Percentiles rank a stretch among this genome's conserved stretches.
phyloP scores from a whole-genome alignment of 2,797 vertebrate species.

The Diplodus puntazzo region DNA sequence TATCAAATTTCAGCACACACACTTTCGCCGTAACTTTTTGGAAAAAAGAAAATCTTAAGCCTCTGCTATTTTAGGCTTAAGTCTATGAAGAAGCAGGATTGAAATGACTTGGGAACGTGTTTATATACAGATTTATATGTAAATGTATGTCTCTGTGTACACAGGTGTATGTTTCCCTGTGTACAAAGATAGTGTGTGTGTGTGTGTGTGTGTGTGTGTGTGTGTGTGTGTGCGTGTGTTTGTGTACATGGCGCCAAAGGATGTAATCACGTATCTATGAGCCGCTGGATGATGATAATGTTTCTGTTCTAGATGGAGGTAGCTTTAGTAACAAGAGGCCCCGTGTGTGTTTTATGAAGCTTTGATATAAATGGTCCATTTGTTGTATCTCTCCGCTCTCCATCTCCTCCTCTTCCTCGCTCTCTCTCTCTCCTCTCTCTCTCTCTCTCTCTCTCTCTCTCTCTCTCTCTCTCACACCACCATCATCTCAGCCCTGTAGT shows the following conservation, averaged over 20 bases:
- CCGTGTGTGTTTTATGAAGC: constrained; percentile 65
- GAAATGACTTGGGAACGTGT: constrained; percentile 37
- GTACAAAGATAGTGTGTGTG: background rate
- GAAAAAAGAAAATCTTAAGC: constrained; percentile 32
- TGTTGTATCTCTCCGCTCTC: constrained; percentile 54
- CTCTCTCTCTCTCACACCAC: constrained; percentile 13
- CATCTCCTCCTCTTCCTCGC: constrained; percentile 33
- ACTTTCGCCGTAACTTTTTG: constrained; percentile 53
- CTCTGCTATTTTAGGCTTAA: constrained; percentile 60
- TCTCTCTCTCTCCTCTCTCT: constrained; percentile 23
- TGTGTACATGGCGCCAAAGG: constrained; percentile 14
- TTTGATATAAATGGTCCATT: constrained; percentile 73
- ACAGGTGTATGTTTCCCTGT: constrained; percentile 20
- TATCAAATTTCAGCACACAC: constrained; percentile 54
- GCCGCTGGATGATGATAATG: constrained; percentile 40
- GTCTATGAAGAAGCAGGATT: constrained; percentile 40
- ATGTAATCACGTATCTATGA: constrained; percentile 50
- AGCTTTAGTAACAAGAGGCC: constrained; percentile 57
- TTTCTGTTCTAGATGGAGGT: constrained; percentile 43
- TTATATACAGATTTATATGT: constrained; percentile 46
- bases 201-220: background rate
- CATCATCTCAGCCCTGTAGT: constrained; percentile 57
- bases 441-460: constrained; percentile 24
- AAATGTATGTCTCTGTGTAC: constrained; percentile 37
- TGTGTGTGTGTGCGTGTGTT: background rate